phyloP scores from a whole-genome alignment of 30 jellyfish, hydroid and myxozoan species.

The Pseudorhiza aurosa region DNA sequence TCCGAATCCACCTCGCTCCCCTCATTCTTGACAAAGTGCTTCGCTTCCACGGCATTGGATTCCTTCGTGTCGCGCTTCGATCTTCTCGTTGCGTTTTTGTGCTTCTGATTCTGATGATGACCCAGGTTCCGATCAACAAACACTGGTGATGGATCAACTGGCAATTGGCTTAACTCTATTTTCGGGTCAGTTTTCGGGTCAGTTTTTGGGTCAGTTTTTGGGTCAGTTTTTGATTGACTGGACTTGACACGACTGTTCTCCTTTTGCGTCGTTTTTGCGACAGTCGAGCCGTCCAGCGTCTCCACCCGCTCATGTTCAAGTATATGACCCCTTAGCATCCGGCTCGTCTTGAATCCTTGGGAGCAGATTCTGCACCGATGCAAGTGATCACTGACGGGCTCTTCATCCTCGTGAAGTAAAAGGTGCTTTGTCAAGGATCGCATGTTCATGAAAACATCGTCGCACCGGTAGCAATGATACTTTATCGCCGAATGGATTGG shows the following conservation, averaged over 20 bases:
- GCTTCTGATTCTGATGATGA: background rate
- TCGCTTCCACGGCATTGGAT: background rate
- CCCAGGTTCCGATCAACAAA: background rate
- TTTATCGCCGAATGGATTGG: constrained; percentile 54
- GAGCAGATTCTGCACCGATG: constrained; percentile 63
- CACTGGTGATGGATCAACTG: too few relatives aligned
- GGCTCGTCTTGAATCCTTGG: constrained; percentile 53
- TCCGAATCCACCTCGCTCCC: too few relatives aligned
- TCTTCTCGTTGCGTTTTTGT: background rate
- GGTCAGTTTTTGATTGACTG: background rate
- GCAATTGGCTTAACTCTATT: background rate
- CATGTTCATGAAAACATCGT: constrained; percentile 74
- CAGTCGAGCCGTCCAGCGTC: background rate
- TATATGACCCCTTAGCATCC: constrained; percentile 43
- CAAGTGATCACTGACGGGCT: background rate
- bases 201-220: background rate
- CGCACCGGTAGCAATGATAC: constrained; percentile 78
- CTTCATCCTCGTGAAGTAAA: constrained; percentile 61
- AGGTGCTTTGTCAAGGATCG: constrained; percentile 83
- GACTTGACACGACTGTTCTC: background rate
- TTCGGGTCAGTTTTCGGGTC: background rate
- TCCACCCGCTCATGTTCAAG: constrained; percentile 40
- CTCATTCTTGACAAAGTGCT: background rate
- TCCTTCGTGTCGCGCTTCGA: background rate
- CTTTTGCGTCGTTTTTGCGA: background rate